Evolutionary conservation across 2,888 invertebrate species (phyloP), one percentile per base, ranked within the genome.

Genomic region (Agonopterix alstromeriana): DNA sequence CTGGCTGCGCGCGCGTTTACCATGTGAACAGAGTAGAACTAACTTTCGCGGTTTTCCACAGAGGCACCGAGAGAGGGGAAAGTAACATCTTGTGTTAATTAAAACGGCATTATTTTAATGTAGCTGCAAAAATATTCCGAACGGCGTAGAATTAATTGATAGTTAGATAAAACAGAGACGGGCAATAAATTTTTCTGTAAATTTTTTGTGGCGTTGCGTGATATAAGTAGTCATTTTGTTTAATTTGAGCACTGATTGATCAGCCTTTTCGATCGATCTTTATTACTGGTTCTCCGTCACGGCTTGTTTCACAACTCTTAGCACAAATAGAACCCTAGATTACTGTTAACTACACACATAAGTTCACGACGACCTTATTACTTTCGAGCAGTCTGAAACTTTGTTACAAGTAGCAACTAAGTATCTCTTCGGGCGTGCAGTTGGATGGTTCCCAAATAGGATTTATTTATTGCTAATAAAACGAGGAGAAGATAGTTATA

Each of bases 41-140:
- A 76, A 77, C 82, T 83, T 81, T 83, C 82, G 81, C 82, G 61
- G 73, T 82, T 84, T 85, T 83, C 83, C 85, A 77, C 75, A 61
- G 50, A 53, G 48, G 58, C 60, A 53, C 57, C 60, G 56, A 74
- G 74, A 79, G 75, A 72, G 80, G 84, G 82, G 85, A 85, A 86
- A 85, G 85, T 83, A 76, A 73, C 72, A 62, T 70, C 67, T 67
- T 70, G 63, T 63, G 68, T 67, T 82, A 80, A 83, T 83, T 83
- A 80, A 79, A 51, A 54, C 53, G 72, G 67, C 73, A 73, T 75
- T 73, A 77, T 72, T 78, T 77, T 70, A 72, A 65, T 48, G 47
- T 46, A 42, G 50, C 63, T 63, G 69, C 70, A 66, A 68, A 70
- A 68, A 70, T 67, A 70, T 64, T 61, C 55, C 56, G 55, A 58